phyloP scores from a whole-genome alignment of 2,113 vertebrate species.

The Tylochromis polylepis region DNA sequence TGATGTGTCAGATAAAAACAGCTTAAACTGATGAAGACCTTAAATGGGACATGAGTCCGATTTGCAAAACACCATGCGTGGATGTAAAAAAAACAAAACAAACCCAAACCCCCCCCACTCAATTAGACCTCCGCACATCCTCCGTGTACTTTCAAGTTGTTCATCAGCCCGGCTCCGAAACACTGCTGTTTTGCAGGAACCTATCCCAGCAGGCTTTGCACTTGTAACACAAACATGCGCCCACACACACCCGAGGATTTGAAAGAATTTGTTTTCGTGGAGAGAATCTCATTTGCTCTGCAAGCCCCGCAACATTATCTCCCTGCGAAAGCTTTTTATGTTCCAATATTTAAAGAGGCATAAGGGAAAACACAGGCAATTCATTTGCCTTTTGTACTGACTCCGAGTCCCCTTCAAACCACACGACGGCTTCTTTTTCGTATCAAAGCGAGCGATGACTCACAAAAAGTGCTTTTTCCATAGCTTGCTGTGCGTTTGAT shows the following conservation, averaged over 20 bases:
- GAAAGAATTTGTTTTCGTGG: constrained; percentile 39
- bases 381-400: constrained; percentile 27
- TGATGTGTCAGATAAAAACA: constrained; percentile 10
- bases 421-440: neutral
- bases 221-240: constrained; percentile 47
- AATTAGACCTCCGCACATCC: constrained; percentile 12
- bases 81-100: neutral
- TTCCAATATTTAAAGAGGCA: constrained; percentile 52
- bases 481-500: neutral
- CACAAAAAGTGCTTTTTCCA: neutral
- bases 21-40: constrained; percentile 4
- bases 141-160: constrained; percentile 2
- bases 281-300: constrained; percentile 49
- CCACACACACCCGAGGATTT: constrained; percentile 46
- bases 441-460: neutral
- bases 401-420: neutral
- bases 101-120: neutral
- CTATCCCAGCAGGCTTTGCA: constrained; percentile 45
- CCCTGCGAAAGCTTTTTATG: constrained; percentile 30
- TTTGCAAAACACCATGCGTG: neutral
- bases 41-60: neutral
- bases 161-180: constrained; percentile 6
- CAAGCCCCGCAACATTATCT: constrained; percentile 24
- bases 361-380: constrained; percentile 32
- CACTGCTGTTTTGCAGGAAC: constrained; percentile 11